Conservation (phyloP, 2,888 invertebrate genomes). For the Torymus tubicola region DNA sequence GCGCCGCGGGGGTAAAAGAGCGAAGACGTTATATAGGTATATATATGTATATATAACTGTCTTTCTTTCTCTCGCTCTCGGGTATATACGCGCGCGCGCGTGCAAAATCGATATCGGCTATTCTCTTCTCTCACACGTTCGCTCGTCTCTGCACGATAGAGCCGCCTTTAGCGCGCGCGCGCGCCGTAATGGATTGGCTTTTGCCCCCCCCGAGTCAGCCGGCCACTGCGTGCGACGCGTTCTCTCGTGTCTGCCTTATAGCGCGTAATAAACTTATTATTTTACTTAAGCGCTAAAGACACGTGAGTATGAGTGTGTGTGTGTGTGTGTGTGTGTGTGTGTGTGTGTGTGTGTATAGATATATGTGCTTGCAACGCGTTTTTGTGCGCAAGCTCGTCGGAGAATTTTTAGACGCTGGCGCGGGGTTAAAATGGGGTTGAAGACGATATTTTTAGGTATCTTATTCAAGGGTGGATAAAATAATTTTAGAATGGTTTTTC, state of each 20-base stretch:
- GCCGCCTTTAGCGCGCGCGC: slow-evolving; percentile 1
- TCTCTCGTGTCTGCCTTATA: background rate
- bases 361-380: background rate
- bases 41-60: no score
- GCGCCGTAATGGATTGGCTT: slow-evolving; percentile 30
- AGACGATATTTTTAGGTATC: no score
- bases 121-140: background rate
- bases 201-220: background rate
- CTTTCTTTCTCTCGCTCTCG: no score
- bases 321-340: background rate
- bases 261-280: slow-evolving; percentile 17
- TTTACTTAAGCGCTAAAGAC: slow-evolving; percentile 5
- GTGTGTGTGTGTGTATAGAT: background rate
- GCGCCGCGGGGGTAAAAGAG: no score
- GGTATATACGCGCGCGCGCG: background rate
- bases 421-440: no score
- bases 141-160: no score
- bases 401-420: no score
- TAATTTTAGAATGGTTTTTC: no score
- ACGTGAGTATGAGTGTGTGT: background rate
- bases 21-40: no score
- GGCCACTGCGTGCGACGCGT: background rate
- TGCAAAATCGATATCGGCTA: slow-evolving; percentile 26
- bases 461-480: no score
- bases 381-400: no score